These are phyloP conservation scores for Gordius sp. DNA, from an alignment of 2,888 invertebrate genomes.

Conservation along the genomic window DNA sequence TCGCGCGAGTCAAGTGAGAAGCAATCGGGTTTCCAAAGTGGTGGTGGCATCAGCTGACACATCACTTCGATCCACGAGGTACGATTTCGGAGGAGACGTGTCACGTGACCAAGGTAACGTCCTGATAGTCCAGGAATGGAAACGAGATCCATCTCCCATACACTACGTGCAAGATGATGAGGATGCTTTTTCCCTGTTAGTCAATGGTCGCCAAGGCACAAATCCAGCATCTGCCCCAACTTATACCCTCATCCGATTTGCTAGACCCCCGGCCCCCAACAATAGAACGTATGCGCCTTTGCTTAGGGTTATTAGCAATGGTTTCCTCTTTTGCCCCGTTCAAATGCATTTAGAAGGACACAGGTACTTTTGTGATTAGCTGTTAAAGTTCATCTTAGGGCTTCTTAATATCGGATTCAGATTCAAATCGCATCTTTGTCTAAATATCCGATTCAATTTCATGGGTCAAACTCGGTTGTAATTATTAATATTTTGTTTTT, in stretches of 20 bases:
- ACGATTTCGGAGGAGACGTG: not conserved
- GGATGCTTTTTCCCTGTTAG: not conserved
- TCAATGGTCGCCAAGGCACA: not conserved
- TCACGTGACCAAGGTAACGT: not conserved
- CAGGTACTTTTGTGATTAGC: no score
- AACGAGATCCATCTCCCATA: not conserved
- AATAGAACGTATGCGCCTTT: not conserved
- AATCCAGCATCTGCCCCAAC: not conserved
- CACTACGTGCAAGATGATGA: constrained; percentile 7
- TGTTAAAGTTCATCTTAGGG: no score
- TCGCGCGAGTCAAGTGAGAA: no score
- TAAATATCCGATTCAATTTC: no score
- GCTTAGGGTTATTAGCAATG: not conserved
- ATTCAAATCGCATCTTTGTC: no score
- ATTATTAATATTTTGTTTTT: no score
- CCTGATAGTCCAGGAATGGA: constrained; percentile 1
- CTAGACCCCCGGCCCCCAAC: not conserved
- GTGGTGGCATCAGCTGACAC: no score
- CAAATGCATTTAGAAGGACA: not conserved
- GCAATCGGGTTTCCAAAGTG: no score
- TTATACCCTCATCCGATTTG: not conserved
- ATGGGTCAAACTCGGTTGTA: no score
- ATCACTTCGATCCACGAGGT: no score
- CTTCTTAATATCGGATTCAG: no score
- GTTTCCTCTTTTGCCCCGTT: constrained; percentile 4